Conservation (phyloP, 2,113 vertebrate species). For the Colinus virginianus region DNA sequence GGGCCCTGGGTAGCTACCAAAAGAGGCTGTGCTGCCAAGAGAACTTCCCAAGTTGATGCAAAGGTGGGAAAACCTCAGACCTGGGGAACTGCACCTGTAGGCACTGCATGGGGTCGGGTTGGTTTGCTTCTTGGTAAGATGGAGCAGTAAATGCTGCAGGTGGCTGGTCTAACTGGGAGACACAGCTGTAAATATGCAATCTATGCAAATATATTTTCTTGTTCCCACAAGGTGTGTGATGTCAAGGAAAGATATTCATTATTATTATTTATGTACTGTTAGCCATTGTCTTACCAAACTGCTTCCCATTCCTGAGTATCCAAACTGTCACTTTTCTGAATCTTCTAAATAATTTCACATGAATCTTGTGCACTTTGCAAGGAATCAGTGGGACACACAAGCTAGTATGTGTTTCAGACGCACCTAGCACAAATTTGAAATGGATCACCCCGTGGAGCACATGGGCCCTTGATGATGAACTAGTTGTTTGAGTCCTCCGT, state of each 20-base stretch:
- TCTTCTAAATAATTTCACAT: background rate
- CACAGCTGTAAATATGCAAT: rapidly evolving
- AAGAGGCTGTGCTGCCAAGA: background rate
- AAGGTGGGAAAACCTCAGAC: background rate
- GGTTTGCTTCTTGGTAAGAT: background rate
- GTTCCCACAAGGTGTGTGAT: background rate
- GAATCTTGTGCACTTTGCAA: background rate
- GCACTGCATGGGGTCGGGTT: background rate
- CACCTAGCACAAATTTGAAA: background rate
- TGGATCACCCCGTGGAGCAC: background rate
- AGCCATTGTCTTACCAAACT: background rate
- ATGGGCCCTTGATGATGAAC: background rate
- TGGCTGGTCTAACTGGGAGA: background rate
- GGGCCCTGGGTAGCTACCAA: background rate
- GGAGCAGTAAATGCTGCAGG: background rate
- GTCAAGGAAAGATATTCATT: background rate
- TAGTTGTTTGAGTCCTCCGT: background rate
- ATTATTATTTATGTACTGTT: background rate
- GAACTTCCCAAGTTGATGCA: background rate
- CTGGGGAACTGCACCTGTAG: background rate
- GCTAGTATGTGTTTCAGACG: background rate
- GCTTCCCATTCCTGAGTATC: background rate
- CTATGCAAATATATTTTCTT: background rate
- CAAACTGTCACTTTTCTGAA: background rate
- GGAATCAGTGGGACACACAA: background rate